Percentiles rank a stretch among this genome's conserved stretches.
Evolutionary conservation across 2,888 invertebrate genomes (phyloP).

Genomic region (Lomographa bimaculata): DNA sequence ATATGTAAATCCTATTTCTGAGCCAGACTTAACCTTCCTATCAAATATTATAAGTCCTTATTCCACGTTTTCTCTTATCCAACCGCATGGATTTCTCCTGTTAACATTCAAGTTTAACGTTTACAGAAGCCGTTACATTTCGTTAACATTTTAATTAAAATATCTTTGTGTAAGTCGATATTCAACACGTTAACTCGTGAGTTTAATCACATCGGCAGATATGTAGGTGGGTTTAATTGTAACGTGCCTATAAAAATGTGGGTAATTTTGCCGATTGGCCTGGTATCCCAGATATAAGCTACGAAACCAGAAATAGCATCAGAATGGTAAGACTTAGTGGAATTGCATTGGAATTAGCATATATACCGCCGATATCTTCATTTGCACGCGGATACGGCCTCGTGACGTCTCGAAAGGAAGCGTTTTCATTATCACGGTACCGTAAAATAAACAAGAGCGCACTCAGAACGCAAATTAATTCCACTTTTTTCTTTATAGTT

Average conservation of each 20-base stretch:
- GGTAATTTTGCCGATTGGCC: conserved; percentile 27
- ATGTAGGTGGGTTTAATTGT: conserved; percentile 16
- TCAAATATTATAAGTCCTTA: too few relatives aligned
- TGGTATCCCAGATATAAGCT: conserved; percentile 38
- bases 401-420: conserved; percentile 38
- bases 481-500: conserved; percentile 2
- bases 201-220: conserved; percentile 9
- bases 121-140: too few relatives aligned
- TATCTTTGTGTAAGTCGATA: too few relatives aligned
- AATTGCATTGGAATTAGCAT: conserved; percentile 49
- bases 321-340: conserved; percentile 42
- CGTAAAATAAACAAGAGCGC: conserved; percentile 1
- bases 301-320: conserved; percentile 46
- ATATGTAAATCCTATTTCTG: too few relatives aligned
- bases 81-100: too few relatives aligned
- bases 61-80: too few relatives aligned
- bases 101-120: too few relatives aligned
- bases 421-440: conserved; percentile 11
- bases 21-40: too few relatives aligned
- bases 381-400: conserved; percentile 48
- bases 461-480: conserved; percentile 12
- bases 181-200: conserved; percentile 9
- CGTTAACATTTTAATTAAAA: neutral
- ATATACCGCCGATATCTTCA: conserved; percentile 38
- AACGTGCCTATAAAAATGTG: conserved; percentile 20